Base-by-base conservation (phyloP, 35 echinoderm and acorn worm species). In the Holothuria glaberrima region DNA sequence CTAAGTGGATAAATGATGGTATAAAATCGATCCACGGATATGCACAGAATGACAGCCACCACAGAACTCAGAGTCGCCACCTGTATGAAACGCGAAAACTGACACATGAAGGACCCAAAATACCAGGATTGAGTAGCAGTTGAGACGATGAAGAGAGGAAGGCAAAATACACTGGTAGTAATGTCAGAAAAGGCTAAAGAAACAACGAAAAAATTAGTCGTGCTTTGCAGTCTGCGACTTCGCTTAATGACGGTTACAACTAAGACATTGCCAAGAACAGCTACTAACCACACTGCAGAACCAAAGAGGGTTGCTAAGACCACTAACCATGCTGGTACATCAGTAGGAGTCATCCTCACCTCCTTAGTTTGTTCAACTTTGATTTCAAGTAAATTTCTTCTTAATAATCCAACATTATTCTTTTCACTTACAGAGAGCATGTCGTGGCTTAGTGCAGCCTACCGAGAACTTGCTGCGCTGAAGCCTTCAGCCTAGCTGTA, bases 171-270 rank as follows among this genome's bases (percentile, higher is more conserved):
- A 4, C 93, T 77, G 71, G 94, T 78, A 10, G 92, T 70, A 10
- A 99, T 72, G 66, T 99, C 97, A 22, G 88, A 89, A 30, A 92
- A 90, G 7, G 93, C 94, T 26, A 99, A 80, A 3, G 97, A 99
- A 12, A 99, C 94, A 9, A 99, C 97, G 56, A 99, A 99, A 71
- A 95, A 99, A 73, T 99, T 99, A 14, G 97, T 99, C 30, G 93
- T 99, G 52, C 93, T 99, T 59, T 95, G 97, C 13, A 99, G 67
- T 41, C 97, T 67, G 24, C 91, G 75, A 50, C 97, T 95, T 38
- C 93, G 73, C 57, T 88, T 71, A 12, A 95, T 93, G 6, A 99
- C 97, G 0, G 60, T 82, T 1, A 94, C 46, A 13, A 95, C 97
- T 0, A 99, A 68, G 9, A 86, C 72, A 65, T 99, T 99, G 7